These are phyloP conservation scores for Lordiphosa fenestrarum DNA, from an alignment of 2,888 invertebrate genomes.

Conservation along the genomic window DNA sequence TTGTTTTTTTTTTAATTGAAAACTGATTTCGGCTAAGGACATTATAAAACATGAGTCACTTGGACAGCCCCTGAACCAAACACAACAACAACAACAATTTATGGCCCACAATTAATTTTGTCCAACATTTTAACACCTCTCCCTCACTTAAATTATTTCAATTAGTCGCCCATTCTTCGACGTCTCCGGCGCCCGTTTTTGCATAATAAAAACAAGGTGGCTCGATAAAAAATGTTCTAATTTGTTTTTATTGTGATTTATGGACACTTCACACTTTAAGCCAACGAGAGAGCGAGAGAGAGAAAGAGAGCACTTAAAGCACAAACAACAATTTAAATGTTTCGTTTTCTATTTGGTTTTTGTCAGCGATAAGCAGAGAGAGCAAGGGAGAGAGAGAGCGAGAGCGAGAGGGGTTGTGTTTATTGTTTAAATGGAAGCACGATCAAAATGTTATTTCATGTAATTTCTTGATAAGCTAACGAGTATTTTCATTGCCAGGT, in stretches of 20 bases:
- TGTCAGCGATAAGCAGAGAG: too few relatives aligned
- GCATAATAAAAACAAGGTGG: slow-evolving; percentile 40
- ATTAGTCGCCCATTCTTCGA: slow-evolving; percentile 48
- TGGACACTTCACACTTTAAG: slow-evolving; percentile 21
- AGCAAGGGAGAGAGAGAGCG: too few relatives aligned
- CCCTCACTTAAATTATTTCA: slow-evolving; percentile 51
- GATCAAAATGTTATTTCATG: not conserved
- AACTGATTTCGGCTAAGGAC: slow-evolving; percentile 53
- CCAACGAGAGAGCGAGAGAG: not conserved
- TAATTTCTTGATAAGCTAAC: not conserved
- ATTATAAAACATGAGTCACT: slow-evolving; percentile 33
- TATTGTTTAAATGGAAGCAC: not conserved
- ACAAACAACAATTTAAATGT: not conserved
- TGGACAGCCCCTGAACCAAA: slow-evolving; percentile 25
- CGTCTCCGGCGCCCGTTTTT: slow-evolving; percentile 1
- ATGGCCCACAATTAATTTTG: slow-evolving; percentile 66
- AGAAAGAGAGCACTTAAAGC: slow-evolving; percentile 11
- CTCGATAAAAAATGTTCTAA: slow-evolving; percentile 60
- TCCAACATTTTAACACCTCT: slow-evolving; percentile 43
- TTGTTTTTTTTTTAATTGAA: slow-evolving; percentile 51
- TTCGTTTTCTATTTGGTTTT: too few relatives aligned
- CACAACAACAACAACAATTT: slow-evolving; percentile 42
- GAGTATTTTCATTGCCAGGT: not conserved
- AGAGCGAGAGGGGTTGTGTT: not conserved
- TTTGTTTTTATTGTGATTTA: slow-evolving; percentile 73